These are phyloP conservation scores for Chromis chromis DNA, from an alignment of 2,797 vertebrate genomes.

Conservation along the genomic window DNA sequence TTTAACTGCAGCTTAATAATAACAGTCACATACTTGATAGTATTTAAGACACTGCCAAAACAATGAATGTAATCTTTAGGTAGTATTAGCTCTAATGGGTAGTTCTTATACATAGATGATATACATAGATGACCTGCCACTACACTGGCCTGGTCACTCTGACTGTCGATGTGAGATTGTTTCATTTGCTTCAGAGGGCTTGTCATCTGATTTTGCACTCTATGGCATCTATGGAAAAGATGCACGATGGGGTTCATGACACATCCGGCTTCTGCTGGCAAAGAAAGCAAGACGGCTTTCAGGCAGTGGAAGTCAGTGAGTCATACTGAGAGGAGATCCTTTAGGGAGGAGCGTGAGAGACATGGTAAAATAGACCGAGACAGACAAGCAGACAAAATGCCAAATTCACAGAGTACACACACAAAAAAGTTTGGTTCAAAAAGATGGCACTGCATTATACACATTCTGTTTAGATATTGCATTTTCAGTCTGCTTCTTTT, in stretches of 20 bases:
- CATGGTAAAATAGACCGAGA: constrained; percentile 46
- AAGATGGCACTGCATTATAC: background rate
- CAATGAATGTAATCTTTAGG: background rate
- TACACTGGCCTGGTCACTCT: constrained; percentile 31
- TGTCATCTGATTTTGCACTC: constrained; percentile 69
- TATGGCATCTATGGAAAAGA: constrained; percentile 79
- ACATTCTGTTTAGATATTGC: constrained; percentile 23
- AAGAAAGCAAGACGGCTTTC: constrained; percentile 74
- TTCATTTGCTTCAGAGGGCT: constrained; percentile 65
- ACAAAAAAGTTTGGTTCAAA: constrained; percentile 19
- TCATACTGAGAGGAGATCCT: constrained; percentile 75
- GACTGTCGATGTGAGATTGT: constrained; percentile 55
- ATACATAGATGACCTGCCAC: background rate
- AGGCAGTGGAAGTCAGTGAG: constrained; percentile 79
- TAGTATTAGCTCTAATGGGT: constrained; percentile 1
- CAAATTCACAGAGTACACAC: constrained; percentile 30
- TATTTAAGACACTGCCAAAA: background rate
- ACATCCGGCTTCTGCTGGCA: constrained; percentile 84
- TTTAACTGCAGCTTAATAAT: background rate
- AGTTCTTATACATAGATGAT: background rate
- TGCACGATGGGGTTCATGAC: constrained; percentile 78
- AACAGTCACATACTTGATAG: background rate
- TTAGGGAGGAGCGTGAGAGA: constrained; percentile 63
- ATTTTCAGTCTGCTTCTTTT: constrained; percentile 4
- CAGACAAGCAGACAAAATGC: constrained; percentile 41